Conservation (phyloP, 2,888 invertebrate species). For the Leistus spinibarbis region DNA sequence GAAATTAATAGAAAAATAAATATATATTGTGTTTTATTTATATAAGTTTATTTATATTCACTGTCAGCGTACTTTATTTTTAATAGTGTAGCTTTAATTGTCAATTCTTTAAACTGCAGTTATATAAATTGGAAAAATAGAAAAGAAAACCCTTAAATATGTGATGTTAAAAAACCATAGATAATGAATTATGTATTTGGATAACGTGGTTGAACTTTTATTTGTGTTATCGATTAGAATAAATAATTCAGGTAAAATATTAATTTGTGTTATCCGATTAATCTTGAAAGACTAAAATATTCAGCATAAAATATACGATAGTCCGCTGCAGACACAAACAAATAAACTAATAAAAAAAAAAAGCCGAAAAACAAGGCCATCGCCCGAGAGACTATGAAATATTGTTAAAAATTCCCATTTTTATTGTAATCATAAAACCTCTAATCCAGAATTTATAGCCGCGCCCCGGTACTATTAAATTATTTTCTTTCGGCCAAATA, state of each 20-base stretch:
- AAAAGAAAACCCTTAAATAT: too few relatives aligned
- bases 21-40: too few relatives aligned
- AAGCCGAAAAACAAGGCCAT: conserved; percentile 42
- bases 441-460: conserved; percentile 59
- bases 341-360: background rate
- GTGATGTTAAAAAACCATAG: too few relatives aligned
- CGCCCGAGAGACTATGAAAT: conserved; percentile 49
- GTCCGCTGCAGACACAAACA: background rate
- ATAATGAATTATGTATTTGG: too few relatives aligned
- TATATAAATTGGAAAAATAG: too few relatives aligned
- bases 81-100: too few relatives aligned
- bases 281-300: background rate
- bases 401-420: conserved; percentile 59
- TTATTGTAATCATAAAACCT: conserved; percentile 57
- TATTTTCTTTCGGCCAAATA: conserved; percentile 56
- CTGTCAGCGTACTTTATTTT: too few relatives aligned
- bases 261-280: background rate
- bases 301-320: background rate
- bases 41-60: too few relatives aligned
- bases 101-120: too few relatives aligned
- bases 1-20: too few relatives aligned
- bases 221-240: background rate
- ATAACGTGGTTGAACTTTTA: background rate
- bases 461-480: conserved; percentile 57
- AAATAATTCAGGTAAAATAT: background rate